Percentiles rank a stretch among this genome's conserved stretches.
phyloP scores from a whole-genome alignment of 2,888 invertebrate genomes.

The Frankliniella fusca region DNA sequence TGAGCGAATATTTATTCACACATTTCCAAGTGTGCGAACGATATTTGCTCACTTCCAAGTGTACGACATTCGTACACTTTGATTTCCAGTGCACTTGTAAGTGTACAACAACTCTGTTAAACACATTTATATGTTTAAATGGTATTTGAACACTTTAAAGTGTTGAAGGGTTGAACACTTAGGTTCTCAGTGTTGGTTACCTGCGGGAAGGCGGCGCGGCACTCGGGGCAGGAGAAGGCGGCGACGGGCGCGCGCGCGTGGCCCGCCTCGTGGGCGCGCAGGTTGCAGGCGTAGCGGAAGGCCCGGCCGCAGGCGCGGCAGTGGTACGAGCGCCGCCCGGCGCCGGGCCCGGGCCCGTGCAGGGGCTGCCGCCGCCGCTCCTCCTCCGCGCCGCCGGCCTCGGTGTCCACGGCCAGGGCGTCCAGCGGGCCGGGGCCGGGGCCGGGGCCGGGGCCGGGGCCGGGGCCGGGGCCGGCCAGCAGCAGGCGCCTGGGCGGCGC shows the following conservation, averaged over 20 bases:
- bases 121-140: too few relatives aligned
- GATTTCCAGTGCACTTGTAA: too few relatives aligned
- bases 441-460: neutral
- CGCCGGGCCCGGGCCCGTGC: neutral
- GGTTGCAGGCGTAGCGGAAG: conserved; percentile 23
- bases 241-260: conserved; percentile 8
- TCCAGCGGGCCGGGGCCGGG: neutral
- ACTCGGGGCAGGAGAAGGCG: conserved; percentile 13
- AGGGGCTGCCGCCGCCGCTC: neutral
- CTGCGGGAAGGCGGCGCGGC: conserved; percentile 15
- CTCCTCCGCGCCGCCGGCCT: neutral
- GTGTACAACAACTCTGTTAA: too few relatives aligned
- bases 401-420: neutral
- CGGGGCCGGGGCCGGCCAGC: neutral
- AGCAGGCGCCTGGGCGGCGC: neutral
- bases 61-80: too few relatives aligned
- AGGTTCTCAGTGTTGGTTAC: too few relatives aligned
- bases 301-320: neutral
- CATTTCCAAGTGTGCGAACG: too few relatives aligned
- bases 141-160: too few relatives aligned
- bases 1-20: too few relatives aligned
- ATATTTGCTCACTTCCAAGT: too few relatives aligned
- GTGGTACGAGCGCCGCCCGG: neutral
- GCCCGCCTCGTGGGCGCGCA: neutral
- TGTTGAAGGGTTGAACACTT: too few relatives aligned